Base-by-base conservation (phyloP, 2,797 vertebrate species). In the Leptatherina wallacei region DNA sequence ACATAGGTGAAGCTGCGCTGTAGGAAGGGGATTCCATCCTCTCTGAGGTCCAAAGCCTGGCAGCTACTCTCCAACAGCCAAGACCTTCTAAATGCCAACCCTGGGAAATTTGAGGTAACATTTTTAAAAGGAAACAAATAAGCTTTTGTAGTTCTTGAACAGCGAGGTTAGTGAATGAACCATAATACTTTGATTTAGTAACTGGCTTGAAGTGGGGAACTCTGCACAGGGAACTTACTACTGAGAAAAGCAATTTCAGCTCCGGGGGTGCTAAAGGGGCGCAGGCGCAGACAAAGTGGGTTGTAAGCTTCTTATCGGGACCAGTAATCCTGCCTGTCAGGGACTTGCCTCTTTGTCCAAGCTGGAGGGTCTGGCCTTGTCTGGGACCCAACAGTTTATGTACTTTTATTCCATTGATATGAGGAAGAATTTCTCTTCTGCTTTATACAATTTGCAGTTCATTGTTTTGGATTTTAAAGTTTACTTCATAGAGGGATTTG, bases 21-120 rank as follows among this genome's bases (percentile, higher is more conserved):
- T 86, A 94, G 96, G 84, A 98, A 98, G 88, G 97, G 97, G 7
- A 93, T 98, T 62, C 97, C 97, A 0, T 97, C 97, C 0, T 98
- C 97, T 29, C 95, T 98, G 65, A 90, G 97, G 75, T 67, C 94
- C 68, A 96, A 89, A 85, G 96, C 97, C 44, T 98, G 97, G 97
- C 96, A 97, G 89, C 93, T 96, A 71, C 94, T 98, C 29, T 98
- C 96, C 49, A 96, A 96, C 87, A 97, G 96, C 82, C 92, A 96
- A 64, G 95, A 98, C 3, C 95, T 98, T 27, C 90, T 98, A 35
- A 91, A 92, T 0, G 92, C 94, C 73, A 98, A 97, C 87, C 83
- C 71, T 0, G 95, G 95, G 22, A 97, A 96, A 80, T 98, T 97
- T 90, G 95, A 96, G 90, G 96, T 97, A 91, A 35, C 3, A 24